Base-by-base conservation (phyloP, 1,140 invertebrate genomes). In the Drosophila subpulchrella region DNA sequence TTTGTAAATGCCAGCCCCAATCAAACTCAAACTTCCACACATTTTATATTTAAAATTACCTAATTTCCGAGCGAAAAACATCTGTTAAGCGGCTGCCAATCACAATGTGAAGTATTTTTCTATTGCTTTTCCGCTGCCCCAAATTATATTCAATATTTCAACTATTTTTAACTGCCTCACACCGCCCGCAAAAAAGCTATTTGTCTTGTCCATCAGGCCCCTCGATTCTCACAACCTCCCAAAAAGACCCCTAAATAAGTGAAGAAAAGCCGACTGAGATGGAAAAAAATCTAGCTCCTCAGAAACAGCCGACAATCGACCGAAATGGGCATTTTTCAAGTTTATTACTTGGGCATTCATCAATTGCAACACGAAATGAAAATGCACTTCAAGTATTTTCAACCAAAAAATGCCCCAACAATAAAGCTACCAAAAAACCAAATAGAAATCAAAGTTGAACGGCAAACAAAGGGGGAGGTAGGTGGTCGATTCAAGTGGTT, bases 281-380 rank as follows among this genome's bases (percentile, higher is more conserved):
- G 59, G 27, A 48, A 61, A 65, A 65, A 62, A 65, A 24, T 66
- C 30, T 24, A 36, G 38, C 60, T 71, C 42, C 63, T 71, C 57
- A 20, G n/a, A 65, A 46, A 61, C 27, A 39, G 63, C 62, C 65
- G 65, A 57, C 65, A 54, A 66, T 70, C 47, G 41, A 36, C 65
- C 20, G 34, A 58, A 82, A 80, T 75, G 76, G 55, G 76, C 71
- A 83, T 84, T 82, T 84, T 80, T 83, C 71, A 80, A 79, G 75
- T 83, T 84, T 84, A 83, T 80, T 84, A 83, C 81, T 63, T 63
- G 48, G 57, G 56, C 76, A 83, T 83, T 83, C 74, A 84, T 83
- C 81, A 71, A 84, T 75, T 61, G 81, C 76, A 74, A 62, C 61
- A 66, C 53, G 44, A 62, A 82, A 75, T 75, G 62, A 83, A 82